Evolutionary conservation across 2,113 vertebrate genomes (phyloP).

Genomic region (Ailurus styani): DNA sequence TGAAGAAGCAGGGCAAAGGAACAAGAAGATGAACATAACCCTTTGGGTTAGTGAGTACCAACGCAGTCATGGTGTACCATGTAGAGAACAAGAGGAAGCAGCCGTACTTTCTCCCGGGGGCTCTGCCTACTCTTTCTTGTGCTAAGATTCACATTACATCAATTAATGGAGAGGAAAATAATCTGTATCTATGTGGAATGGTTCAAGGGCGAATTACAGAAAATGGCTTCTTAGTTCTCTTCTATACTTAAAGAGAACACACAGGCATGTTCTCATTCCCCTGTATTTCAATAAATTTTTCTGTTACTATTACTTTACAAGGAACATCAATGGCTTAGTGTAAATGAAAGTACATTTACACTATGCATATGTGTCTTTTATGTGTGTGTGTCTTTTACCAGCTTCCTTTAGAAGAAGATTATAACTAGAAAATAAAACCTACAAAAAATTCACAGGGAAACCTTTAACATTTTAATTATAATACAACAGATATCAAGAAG

Average conservation of each 20-base stretch:
- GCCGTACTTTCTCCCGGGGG: neutral
- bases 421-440: conserved; percentile 1
- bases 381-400: neutral
- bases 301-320: neutral
- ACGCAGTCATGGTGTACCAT: neutral
- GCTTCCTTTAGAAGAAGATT: neutral
- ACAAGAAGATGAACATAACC: neutral
- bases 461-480: conserved; percentile 41
- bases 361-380: neutral
- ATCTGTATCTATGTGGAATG: neutral
- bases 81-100: neutral
- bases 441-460: conserved; percentile 31
- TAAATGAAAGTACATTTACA: neutral
- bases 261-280: neutral
- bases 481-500: neutral
- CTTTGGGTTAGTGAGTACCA: neutral
- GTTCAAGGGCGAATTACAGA: neutral
- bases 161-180: neutral
- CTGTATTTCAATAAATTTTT: neutral
- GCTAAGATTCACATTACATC: neutral
- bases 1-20: neutral
- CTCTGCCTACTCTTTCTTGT: neutral
- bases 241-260: neutral
- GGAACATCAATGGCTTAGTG: neutral
- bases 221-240: neutral